These are phyloP conservation scores for Melanophora roralis DNA, from an alignment of 2,888 invertebrate species.

Conservation along the genomic window DNA sequence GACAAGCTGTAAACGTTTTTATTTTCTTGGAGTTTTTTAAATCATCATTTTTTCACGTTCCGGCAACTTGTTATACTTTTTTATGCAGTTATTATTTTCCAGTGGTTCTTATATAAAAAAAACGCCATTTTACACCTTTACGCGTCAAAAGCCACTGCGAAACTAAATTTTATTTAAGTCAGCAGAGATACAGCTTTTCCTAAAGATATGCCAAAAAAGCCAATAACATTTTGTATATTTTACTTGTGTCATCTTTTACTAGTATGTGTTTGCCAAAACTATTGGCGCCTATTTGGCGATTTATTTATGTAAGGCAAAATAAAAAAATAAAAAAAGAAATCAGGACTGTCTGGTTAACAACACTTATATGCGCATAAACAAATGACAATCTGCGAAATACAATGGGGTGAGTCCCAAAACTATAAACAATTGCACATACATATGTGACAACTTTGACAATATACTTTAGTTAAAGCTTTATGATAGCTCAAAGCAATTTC, in stretches of 20 bases:
- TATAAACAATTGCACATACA: slow-evolving; percentile 24
- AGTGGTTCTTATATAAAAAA: not conserved
- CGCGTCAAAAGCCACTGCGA: slow-evolving; percentile 49
- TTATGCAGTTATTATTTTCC: slow-evolving; percentile 4
- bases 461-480: not conserved
- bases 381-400: slow-evolving; percentile 7
- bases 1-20: too few relatives aligned
- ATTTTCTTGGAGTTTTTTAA: too few relatives aligned
- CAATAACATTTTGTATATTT: slow-evolving; percentile 43
- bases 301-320: slow-evolving; percentile 22
- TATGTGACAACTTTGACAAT: slow-evolving; percentile 41
- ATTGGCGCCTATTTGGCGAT: slow-evolving; percentile 59
- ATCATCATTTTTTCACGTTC: too few relatives aligned
- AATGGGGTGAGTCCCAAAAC: slow-evolving; percentile 17
- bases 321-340: slow-evolving; percentile 5
- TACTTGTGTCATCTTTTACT: slow-evolving; percentile 2
- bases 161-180: slow-evolving; percentile 45
- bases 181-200: slow-evolving; percentile 29
- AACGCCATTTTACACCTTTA: slow-evolving; percentile 18
- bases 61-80: too few relatives aligned
- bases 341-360: slow-evolving; percentile 44
- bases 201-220: slow-evolving; percentile 33
- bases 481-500: not conserved
- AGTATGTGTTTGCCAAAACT: slow-evolving; percentile 57
- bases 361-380: slow-evolving; percentile 44